Base-by-base conservation (phyloP, 2,113 vertebrate genomes). In the Ptychochromis oligacanthus region DNA sequence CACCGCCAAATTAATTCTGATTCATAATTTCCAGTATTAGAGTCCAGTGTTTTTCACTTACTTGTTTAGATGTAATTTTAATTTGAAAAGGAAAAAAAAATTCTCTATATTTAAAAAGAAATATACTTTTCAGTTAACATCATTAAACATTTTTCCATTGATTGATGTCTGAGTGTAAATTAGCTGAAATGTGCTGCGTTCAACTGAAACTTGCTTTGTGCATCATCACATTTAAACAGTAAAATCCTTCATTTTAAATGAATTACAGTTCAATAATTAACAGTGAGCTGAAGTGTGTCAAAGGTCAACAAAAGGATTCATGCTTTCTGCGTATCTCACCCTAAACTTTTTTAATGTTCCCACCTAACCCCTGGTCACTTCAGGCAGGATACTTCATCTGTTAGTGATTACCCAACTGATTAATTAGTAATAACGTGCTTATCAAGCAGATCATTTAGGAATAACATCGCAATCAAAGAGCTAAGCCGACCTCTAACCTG, bases 371-470 rank as follows among this genome's bases (percentile, higher is more conserved):
- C 56, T 6, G 49, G 9, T 54, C 7, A 46, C 75, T 20, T 59
- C 34, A 56, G 17, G 76, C 18, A 9, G 79, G 55, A 61, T 49
- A 52, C 83, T 70, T 38, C 36, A 82, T 89, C 34, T 75, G 75
- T 80, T 56, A 10, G 77, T 31, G 56, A 31, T 87, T 38, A 55
- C 58, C 78, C 62, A 22, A 2, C 82, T 86, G 89, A 91, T 90
- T 83, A 89, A 93, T 92, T 93, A 90, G 88, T 81, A 91, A 91
- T 87, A 92, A 92, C 87, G 59, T 75, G 85, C 89, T 92, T 93
- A 92, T 93, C 88, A 88, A 85, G 89, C 90, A 87, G 90, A 94
- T 93, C 26, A 92, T 93, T 93, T 81, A 88, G 87, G 76, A 93
- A 90, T 84, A 92, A 93, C 91, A 89, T 80, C 17, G 70, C n/a